Evolutionary conservation across 2,888 invertebrate species (phyloP).

Genomic region (Glaucopsyche alexis): DNA sequence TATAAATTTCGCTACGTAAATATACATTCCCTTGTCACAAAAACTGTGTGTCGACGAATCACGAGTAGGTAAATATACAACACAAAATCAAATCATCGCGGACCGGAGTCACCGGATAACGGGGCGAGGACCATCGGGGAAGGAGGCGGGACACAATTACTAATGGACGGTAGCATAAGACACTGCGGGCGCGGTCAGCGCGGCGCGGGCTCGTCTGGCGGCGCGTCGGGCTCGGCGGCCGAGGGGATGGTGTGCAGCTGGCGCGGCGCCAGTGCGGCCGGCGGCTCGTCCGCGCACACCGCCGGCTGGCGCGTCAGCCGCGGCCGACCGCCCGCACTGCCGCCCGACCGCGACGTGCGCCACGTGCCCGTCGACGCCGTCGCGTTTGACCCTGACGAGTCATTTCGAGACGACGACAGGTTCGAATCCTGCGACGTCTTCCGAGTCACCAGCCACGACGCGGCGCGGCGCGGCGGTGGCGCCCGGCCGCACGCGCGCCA

Average conservation of each 20-base stretch:
- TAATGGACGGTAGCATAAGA: conserved; percentile 54
- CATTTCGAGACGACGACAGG: conserved; percentile 93
- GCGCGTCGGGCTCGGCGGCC: conserved; percentile 62
- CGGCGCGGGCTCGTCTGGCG: conserved; percentile 50
- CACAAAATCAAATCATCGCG: conserved; percentile 7
- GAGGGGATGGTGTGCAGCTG: conserved; percentile 66
- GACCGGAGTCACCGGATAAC: conserved; percentile 20
- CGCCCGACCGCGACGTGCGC: conserved; percentile 92
- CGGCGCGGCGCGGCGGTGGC: conserved; percentile 89
- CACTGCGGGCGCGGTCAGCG: conserved; percentile 47
- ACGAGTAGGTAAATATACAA: neutral
- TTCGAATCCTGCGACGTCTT: conserved; percentile 96
- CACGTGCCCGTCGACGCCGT: conserved; percentile 95
- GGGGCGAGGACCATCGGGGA: conserved; percentile 30
- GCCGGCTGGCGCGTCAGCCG: conserved; percentile 85
- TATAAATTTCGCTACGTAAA: neutral
- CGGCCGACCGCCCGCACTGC: conserved; percentile 85
- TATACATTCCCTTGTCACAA: conserved; percentile 1
- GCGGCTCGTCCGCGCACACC: conserved; percentile 87
- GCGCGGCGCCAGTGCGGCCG: conserved; percentile 61
- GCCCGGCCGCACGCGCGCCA: conserved; percentile 90
- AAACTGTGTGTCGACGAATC: neutral
- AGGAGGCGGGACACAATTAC: conserved; percentile 36
- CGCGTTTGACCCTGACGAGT: conserved; percentile 93
- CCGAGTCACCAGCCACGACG: conserved; percentile 93